These are phyloP conservation scores for Hypselothyrea guttata DNA, from an alignment of 2,888 invertebrate species.

Conservation along the genomic window DNA sequence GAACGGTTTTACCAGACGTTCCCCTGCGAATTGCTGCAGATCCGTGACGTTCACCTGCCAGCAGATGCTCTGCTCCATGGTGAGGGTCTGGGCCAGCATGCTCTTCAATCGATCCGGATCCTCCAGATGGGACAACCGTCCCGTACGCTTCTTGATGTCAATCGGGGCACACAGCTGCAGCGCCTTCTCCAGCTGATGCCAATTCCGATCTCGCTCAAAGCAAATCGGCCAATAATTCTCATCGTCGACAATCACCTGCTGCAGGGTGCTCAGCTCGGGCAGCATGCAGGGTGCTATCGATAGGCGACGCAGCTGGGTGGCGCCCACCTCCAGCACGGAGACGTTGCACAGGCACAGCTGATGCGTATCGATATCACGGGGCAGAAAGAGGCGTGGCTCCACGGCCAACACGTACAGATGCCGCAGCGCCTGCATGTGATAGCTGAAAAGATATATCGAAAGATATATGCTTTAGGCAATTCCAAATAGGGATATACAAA, in stretches of 20 bases:
- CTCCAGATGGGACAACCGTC: conserved; percentile 92
- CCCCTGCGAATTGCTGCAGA: conserved; percentile 89
- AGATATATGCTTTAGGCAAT: no score
- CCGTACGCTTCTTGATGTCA: conserved; percentile 94
- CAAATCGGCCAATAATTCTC: conserved; percentile 94
- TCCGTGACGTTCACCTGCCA: conserved; percentile 84
- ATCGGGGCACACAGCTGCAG: conserved; percentile 87
- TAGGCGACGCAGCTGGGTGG: conserved; percentile 83
- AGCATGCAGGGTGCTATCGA: conserved; percentile 92
- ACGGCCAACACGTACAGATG: conserved; percentile 97
- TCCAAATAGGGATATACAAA: no score
- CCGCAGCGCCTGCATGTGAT: conserved; percentile 97
- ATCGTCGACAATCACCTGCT: conserved; percentile 90
- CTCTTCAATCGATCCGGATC: conserved; percentile 92
- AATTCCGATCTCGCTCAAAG: conserved; percentile 91
- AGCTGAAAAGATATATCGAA: conserved; percentile 85
- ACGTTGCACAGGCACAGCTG: conserved; percentile 92
- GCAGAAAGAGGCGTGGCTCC: conserved; percentile 93
- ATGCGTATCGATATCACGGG: conserved; percentile 91
- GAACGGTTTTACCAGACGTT: conserved; percentile 87
- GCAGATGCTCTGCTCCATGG: conserved; percentile 85
- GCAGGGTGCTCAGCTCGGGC: conserved; percentile 89
- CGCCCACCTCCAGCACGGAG: conserved; percentile 83
- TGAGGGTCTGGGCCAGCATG: conserved; percentile 90
- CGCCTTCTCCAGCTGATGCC: conserved; percentile 90